These are phyloP conservation scores for Carpatolechia fugitivella DNA, from an alignment of 2,888 invertebrate genomes.

Conservation along the genomic window DNA sequence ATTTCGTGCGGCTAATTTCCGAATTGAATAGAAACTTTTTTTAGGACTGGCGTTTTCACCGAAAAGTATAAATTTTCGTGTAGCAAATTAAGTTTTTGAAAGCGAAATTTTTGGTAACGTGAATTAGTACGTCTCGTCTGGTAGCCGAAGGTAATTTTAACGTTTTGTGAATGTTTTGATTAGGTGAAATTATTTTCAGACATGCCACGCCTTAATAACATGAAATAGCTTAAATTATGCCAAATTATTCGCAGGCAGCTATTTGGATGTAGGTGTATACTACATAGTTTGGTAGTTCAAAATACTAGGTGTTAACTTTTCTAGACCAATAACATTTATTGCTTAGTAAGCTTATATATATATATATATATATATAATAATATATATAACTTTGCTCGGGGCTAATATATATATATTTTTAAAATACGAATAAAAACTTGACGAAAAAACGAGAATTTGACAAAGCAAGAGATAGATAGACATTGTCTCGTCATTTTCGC, in stretches of 20 bases:
- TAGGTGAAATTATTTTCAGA: conserved; percentile 4
- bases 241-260: background rate
- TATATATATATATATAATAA: too few relatives aligned
- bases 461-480: too few relatives aligned
- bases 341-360: too few relatives aligned
- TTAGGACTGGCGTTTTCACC: background rate
- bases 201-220: conserved; percentile 8
- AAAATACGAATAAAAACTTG: too few relatives aligned
- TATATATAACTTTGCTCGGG: too few relatives aligned
- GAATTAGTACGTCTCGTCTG: conserved; percentile 21
- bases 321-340: too few relatives aligned
- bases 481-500: too few relatives aligned
- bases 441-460: too few relatives aligned
- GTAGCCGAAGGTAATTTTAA: conserved; percentile 4
- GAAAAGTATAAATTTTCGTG: conserved; percentile 19
- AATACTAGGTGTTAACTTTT: too few relatives aligned
- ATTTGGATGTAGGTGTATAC: too few relatives aligned
- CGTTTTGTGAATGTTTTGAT: conserved; percentile 1
- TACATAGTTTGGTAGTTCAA: too few relatives aligned
- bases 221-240: background rate
- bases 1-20: conserved; percentile 61
- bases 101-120: conserved; percentile 4
- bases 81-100: conserved; percentile 18
- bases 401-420: too few relatives aligned
- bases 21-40: conserved; percentile 26